Evolutionary conservation across 2,888 invertebrate genomes (phyloP), one percentile per base, ranked within the genome.

Genomic region (Isotomurus palustris): DNA sequence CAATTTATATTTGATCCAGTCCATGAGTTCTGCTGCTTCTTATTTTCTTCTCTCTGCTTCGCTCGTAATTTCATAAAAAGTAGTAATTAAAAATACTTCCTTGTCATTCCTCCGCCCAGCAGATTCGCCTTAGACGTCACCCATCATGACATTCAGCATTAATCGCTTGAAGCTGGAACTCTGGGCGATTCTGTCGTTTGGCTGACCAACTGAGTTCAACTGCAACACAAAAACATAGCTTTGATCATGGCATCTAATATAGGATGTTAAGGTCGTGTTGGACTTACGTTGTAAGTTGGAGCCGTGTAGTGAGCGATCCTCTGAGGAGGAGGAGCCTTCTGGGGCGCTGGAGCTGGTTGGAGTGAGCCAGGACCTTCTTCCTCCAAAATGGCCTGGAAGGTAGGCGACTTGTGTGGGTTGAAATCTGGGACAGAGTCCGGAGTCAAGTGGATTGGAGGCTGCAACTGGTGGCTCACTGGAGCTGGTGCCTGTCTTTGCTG

Each of bases 91-190:
- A n/a, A n/a, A n/a, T n/a, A n/a, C n/a, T n/a, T n/a, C n/a, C n/a
- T n/a, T n/a, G n/a, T n/a, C n/a, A n/a, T n/a, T n/a, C n/a, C n/a
- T n/a, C n/a, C n/a, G n/a, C n/a, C n/a, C n/a, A n/a, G n/a, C n/a
- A n/a, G n/a, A n/a, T 41, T 50, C 21, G 27, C 45, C 21, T 43
- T 45, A n/a, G n/a, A n/a, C n/a, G n/a, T n/a, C 25, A 78, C 88
- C 86, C 70, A 88, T 87, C 75, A 91, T 81, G 70, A 92, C 90
- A 79, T 87, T 86, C 81, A 86, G 86, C 91, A 91, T 91, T 75
- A 92, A 84, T 76, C 91, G 86, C 77, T 88, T 90, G 82, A 92
- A 92, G 68, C 89, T 89, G 77, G 88, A 87, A 77, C 91, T 91
- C 77, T 92, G 92, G 74, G 90, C 90, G 75, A 92, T 91, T 73